Evolutionary conservation across 2,888 invertebrate genomes (phyloP).

Genomic region (Chrysotoxum bicinctum): DNA sequence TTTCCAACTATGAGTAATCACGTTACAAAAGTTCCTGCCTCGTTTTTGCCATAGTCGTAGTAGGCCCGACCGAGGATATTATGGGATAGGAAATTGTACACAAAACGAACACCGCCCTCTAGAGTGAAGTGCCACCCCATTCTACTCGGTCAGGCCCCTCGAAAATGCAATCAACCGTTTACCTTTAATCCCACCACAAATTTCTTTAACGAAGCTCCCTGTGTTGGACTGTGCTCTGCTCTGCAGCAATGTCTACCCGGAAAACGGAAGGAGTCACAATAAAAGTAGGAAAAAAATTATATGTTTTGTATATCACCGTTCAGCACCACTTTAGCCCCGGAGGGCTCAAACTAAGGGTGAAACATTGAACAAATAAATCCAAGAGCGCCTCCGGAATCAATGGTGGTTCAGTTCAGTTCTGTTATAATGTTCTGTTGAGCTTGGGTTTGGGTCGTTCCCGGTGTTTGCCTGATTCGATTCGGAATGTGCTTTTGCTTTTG

Average conservation of each 20-base stretch:
- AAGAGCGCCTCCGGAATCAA: conserved; percentile 59
- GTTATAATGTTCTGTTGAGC: neutral
- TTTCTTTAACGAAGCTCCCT: conserved; percentile 35
- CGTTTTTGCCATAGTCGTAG: neutral
- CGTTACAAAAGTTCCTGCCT: conserved; percentile 30
- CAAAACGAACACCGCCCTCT: neutral
- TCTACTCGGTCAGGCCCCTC: neutral
- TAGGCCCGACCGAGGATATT: neutral
- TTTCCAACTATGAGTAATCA: conserved; percentile 56
- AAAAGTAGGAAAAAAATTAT: conserved; percentile 37
- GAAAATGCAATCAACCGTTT: conserved; percentile 65
- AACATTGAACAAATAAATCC: conserved; percentile 60
- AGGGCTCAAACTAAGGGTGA: conserved; percentile 38
- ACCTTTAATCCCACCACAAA: conserved; percentile 69
- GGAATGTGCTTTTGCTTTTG: conserved; percentile 12
- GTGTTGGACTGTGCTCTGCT: neutral
- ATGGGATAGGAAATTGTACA: neutral
- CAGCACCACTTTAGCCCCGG: conserved; percentile 32
- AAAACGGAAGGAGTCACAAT: conserved; percentile 24
- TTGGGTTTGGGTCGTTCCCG: conserved; percentile 28
- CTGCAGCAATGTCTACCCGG: conserved; percentile 5
- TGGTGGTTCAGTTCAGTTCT: conserved; percentile 11
- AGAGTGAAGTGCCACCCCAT: neutral
- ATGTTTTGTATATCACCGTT: conserved; percentile 33
- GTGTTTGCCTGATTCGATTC: conserved; percentile 16